Evolutionary conservation across 2,113 vertebrate genomes (phyloP), one percentile per base, ranked within the genome.

Genomic region (Calypte anna): DNA sequence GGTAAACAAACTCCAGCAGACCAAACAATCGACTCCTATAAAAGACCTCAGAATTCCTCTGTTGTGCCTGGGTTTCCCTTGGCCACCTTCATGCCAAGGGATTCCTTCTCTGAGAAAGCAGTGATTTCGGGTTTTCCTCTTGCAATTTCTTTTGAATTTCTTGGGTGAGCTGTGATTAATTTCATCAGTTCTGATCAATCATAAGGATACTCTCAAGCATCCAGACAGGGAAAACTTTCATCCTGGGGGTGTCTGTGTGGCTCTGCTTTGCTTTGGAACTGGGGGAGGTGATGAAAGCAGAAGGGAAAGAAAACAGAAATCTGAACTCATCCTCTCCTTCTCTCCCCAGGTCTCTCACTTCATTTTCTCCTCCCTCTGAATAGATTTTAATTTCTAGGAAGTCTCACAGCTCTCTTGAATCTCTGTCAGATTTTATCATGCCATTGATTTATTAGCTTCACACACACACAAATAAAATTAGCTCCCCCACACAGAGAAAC

Each of bases 381-480:
- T 38, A 58, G 68, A 44, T 73, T 86, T 68, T 85, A 91, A 88
- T 91, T 91, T 74, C 94, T 82, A 91, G 84, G 51, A 85, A 88
- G 88, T 44, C 84, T 54, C 59, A 48, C n/a, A 67, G 69, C 53
- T 73, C 43, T 38, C 83, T 72, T 53, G 64, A 85, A 81, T 91
- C 75, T 79, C 55, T 88, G 83, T 73, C 54, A 67, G 81, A 91
- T 85, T 40, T 40, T 73, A 88, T 59, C 30, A 11, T 81, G 40
- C 19, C 5, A 25, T 68, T 91, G 88, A 93, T 95, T 81, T 93
- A 91, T 91, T 63, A 83, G 25, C 79, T 73, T 57, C 31, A 51
- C 83, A 67, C 40, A 40, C 40, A 40, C 40, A 40, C 40, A 40
- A 40, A 40, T 13, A 75, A 40, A 0, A 2, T 25, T n/a, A 43